Conservation (phyloP, 2,113 vertebrate genomes). For the Festucalex cinctus region DNA sequence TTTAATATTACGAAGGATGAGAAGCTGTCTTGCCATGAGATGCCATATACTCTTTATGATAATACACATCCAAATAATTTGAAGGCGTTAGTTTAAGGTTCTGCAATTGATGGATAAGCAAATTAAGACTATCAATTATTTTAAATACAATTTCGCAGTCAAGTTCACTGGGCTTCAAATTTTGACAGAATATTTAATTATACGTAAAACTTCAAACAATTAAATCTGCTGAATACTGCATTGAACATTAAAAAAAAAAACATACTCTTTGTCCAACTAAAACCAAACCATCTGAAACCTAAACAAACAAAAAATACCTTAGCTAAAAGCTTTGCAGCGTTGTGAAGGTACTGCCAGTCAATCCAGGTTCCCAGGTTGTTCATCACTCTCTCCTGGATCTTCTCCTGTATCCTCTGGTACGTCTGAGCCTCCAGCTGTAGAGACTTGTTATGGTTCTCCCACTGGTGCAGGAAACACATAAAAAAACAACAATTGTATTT, state of each 20-base stretch:
- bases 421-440: conserved; percentile 97
- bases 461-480: conserved; percentile 67
- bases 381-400: conserved; percentile 99
- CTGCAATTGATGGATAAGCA: too few relatives aligned
- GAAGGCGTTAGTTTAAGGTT: too few relatives aligned
- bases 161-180: background rate
- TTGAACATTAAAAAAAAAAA: background rate
- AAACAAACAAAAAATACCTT: conserved; percentile 75
- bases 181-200: background rate
- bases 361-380: conserved; percentile 99
- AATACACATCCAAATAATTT: too few relatives aligned
- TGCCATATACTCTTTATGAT: too few relatives aligned
- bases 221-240: background rate
- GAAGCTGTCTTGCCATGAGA: too few relatives aligned
- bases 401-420: conserved; percentile 97
- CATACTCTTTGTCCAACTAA: background rate
- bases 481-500: background rate
- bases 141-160: background rate
- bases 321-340: conserved; percentile 95
- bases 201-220: background rate
- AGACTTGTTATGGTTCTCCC: conserved; percentile 99
- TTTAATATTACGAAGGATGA: too few relatives aligned
- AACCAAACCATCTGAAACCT: background rate
- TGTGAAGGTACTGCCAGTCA: conserved; percentile 99
- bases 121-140: background rate